phyloP scores from a whole-genome alignment of 1,140 invertebrate genomes.

The Lycorma delicatula region DNA sequence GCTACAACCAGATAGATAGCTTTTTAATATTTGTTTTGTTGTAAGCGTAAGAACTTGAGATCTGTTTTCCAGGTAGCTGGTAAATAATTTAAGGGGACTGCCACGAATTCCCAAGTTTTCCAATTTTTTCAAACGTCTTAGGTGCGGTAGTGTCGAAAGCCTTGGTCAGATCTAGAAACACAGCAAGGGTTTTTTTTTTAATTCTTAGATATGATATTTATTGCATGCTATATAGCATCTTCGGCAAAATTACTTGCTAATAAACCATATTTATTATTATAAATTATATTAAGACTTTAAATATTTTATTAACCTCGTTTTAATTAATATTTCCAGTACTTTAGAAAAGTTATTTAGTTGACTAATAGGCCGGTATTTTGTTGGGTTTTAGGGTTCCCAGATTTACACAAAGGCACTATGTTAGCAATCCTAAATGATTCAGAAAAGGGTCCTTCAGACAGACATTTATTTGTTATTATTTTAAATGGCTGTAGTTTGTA shows the following conservation, averaged over 20 bases:
- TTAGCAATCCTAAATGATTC: neutral
- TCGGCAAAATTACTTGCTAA: neutral
- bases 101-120: neutral
- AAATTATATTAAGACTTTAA: neutral
- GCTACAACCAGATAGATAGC: neutral
- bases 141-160: neutral
- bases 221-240: neutral
- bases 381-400: neutral
- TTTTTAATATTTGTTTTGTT: neutral
- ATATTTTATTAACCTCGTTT: neutral
- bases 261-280: neutral
- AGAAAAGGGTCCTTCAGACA: neutral
- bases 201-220: neutral
- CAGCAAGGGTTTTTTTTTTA: neutral
- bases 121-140: neutral
- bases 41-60: neutral
- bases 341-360: neutral
- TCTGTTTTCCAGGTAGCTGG: constrained; percentile 1
- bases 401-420: neutral
- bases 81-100: neutral
- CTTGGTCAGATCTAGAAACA: neutral
- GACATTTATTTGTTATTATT: constrained; percentile 1
- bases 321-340: neutral
- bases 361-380: neutral
- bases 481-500: neutral